phyloP scores from a whole-genome alignment of 1,140 invertebrate species.

The Bombyx mandarina region DNA sequence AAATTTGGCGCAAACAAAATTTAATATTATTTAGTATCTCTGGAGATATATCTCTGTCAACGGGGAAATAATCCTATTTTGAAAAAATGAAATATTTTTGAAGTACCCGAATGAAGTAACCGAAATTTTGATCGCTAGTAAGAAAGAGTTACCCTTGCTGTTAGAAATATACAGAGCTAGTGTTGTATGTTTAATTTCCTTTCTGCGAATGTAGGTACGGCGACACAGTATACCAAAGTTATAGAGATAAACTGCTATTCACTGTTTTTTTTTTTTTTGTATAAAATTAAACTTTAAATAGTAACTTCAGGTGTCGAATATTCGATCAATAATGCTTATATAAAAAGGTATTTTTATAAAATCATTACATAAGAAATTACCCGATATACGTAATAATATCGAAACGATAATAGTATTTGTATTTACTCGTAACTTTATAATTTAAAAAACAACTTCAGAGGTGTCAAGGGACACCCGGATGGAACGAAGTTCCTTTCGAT shows the following conservation, averaged over 20 bases:
- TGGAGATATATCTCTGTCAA: constrained; percentile 29
- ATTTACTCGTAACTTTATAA: constrained; percentile 62
- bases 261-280: constrained; percentile 19
- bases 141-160: constrained; percentile 57
- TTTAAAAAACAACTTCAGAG: constrained; percentile 21
- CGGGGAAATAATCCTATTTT: constrained; percentile 20
- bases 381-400: constrained; percentile 70
- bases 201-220: constrained; percentile 40
- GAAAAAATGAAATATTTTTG: constrained; percentile 23
- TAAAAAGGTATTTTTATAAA: constrained; percentile 67
- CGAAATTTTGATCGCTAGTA: constrained; percentile 1
- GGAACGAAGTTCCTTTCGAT: too few species aligned
- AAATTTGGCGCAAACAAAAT: constrained; percentile 13
- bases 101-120: constrained; percentile 9
- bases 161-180: constrained; percentile 28
- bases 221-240: constrained; percentile 68
- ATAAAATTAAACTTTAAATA: constrained; percentile 35
- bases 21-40: constrained; percentile 19
- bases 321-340: constrained; percentile 5
- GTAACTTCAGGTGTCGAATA: constrained; percentile 25
- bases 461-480: too few species aligned
- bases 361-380: constrained; percentile 64
- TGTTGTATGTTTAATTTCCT: constrained; percentile 27
- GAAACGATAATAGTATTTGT: constrained; percentile 38
- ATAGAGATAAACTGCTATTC: constrained; percentile 54